Conservation (phyloP, 2,113 vertebrate genomes). For the Tragulus kanchil region DNA sequence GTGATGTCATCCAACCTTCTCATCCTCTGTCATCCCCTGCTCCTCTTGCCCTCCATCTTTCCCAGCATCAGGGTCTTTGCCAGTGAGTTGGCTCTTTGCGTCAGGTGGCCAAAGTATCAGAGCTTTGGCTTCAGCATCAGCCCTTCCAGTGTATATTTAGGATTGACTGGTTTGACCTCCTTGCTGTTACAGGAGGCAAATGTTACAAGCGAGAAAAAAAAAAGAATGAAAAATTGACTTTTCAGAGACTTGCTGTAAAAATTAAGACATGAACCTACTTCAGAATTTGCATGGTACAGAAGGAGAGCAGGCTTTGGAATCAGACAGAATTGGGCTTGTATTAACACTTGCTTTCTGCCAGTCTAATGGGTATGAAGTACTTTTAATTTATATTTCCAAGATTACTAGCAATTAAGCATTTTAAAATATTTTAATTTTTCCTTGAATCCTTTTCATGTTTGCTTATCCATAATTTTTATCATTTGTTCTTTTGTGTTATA, state of each 20-base stretch:
- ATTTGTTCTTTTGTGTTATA: neutral
- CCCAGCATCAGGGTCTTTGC: neutral
- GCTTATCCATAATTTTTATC: neutral
- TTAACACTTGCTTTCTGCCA: neutral
- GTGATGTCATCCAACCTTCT: neutral
- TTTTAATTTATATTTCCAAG: neutral
- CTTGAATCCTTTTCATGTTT: neutral
- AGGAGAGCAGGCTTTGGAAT: neutral
- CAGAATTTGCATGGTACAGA: neutral
- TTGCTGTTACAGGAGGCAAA: neutral
- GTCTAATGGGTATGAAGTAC: neutral
- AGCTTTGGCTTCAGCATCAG: neutral
- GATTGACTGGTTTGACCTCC: neutral
- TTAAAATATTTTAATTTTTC: neutral
- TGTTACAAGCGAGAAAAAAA: neutral
- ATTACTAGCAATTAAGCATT: neutral
- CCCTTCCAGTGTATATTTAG: neutral
- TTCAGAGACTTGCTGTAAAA: neutral
- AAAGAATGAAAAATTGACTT: neutral
- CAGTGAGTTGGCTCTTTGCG: neutral
- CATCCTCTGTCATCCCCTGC: neutral
- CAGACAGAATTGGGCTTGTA: neutral
- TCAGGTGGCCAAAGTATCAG: neutral
- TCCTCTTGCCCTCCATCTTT: neutral
- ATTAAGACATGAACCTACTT: neutral